These are phyloP conservation scores for Portunus trituberculatus DNA, from an alignment of 1,140 invertebrate genomes.

Conservation along the genomic window DNA sequence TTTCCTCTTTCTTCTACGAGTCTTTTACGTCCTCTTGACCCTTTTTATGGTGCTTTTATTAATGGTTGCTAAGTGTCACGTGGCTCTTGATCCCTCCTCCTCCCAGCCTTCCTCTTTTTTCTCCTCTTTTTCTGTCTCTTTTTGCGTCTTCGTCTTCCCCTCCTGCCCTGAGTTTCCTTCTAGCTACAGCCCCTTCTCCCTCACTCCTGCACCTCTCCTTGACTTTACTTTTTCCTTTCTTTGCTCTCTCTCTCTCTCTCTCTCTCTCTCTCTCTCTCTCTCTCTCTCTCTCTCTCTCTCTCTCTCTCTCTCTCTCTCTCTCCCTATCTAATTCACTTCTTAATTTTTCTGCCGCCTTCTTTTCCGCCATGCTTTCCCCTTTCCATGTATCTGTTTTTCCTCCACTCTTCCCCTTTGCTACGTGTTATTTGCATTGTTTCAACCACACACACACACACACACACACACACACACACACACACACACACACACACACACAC, in stretches of 20 bases:
- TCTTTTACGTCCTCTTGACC: background rate
- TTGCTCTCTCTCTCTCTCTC: background rate
- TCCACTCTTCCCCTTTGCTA: background rate
- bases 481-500: slow-evolving; percentile 25
- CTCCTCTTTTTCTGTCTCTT: background rate
- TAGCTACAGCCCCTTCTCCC: too few species aligned
- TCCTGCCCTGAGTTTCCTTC: too few species aligned
- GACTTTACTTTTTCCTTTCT: background rate
- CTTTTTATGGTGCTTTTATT: slow-evolving; percentile 24
- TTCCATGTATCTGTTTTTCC: background rate
- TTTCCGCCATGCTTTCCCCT: background rate
- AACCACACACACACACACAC: too few species aligned
- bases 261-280: background rate
- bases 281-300: slow-evolving; percentile 10
- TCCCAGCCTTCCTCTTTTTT: background rate
- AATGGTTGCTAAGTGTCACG: slow-evolving; percentile 10
- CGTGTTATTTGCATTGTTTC: too few species aligned
- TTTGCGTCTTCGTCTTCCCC: background rate
- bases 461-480: too few species aligned
- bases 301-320: background rate
- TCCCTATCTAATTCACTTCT: background rate
- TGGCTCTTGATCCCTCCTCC: background rate
- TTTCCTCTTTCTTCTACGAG: slow-evolving; percentile 10
- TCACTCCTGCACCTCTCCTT: background rate
- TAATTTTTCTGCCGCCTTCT: background rate